phyloP scores from a whole-genome alignment of 2,888 invertebrate species.

The Ornithoptera alexandrae region DNA sequence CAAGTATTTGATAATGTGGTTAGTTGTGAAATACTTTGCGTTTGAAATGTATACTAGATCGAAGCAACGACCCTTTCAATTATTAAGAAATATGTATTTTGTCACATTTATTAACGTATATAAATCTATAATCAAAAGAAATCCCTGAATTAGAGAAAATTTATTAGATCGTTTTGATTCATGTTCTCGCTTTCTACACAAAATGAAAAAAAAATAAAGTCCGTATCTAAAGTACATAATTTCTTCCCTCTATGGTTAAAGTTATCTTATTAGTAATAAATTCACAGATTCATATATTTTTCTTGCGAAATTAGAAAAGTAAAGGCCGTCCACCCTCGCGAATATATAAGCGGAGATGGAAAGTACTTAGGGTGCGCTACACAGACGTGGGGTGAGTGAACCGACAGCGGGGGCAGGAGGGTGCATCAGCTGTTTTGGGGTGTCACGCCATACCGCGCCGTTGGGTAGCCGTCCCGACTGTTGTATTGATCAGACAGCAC shows the following conservation, averaged over 20 bases:
- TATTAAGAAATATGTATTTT: not conserved
- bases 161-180: no score
- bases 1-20: constrained; percentile 24
- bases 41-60: constrained; percentile 39
- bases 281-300: constrained; percentile 10
- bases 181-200: no score
- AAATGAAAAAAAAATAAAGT: no score
- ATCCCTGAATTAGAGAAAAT: no score
- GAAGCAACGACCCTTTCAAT: constrained; percentile 30
- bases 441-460: constrained; percentile 67
- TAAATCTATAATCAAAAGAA: no score
- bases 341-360: constrained; percentile 49
- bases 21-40: constrained; percentile 28
- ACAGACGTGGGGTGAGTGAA: constrained; percentile 66
- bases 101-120: no score
- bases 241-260: no score
- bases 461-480: constrained; percentile 76
- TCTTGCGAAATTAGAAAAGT: constrained; percentile 26
- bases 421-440: constrained; percentile 77
- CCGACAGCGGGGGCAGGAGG: constrained; percentile 54
- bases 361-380: constrained; percentile 46
- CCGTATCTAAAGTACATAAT: no score
- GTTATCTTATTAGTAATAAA: not conserved
- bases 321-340: constrained; percentile 21
- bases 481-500: constrained; percentile 75